A percentile compares a stretch with the other conserved stretches of the same genome.
phyloP scores from a whole-genome alignment of 2,797 vertebrate genomes.

The Vespertilio murinus region DNA sequence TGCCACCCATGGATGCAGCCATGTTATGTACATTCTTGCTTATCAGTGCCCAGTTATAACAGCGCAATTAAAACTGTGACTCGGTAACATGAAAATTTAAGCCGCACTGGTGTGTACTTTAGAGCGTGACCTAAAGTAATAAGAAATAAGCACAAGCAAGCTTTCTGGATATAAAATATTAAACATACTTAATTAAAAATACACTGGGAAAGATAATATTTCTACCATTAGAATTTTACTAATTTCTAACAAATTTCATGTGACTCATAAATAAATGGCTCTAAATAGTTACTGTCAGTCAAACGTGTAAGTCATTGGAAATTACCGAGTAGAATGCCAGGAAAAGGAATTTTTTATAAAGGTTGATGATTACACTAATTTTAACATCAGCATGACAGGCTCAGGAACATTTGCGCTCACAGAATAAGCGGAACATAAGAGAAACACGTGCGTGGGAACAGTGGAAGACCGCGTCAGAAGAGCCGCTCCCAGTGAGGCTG shows the following conservation, averaged over 20 bases:
- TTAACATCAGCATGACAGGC: slow-evolving; percentile 60
- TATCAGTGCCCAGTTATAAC: neutral
- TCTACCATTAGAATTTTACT: slow-evolving; percentile 6
- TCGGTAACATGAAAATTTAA: neutral
- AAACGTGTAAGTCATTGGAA: slow-evolving; percentile 56
- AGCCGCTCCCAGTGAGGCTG: neutral
- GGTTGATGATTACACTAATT: slow-evolving; percentile 67
- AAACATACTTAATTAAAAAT: slow-evolving; percentile 17
- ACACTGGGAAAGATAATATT: neutral
- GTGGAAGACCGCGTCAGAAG: neutral
- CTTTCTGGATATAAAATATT: neutral
- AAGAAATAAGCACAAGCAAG: neutral
- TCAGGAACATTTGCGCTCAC: slow-evolving; percentile 37
- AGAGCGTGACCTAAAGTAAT: neutral
- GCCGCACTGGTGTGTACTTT: neutral
- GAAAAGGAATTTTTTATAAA: slow-evolving; percentile 26
- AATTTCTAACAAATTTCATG: slow-evolving; percentile 31
- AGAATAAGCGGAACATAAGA: slow-evolving; percentile 46
- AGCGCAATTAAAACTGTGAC: neutral
- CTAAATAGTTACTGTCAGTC: slow-evolving; percentile 49
- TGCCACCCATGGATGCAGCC: neutral
- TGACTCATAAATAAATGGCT: slow-evolving; percentile 50
- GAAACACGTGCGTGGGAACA: neutral
- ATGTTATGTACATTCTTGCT: neutral
- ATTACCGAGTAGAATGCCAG: slow-evolving; percentile 52